These are phyloP conservation scores for Myiothlypis coronata DNA, from an alignment of 2,797 vertebrate genomes.

Conservation along the genomic window DNA sequence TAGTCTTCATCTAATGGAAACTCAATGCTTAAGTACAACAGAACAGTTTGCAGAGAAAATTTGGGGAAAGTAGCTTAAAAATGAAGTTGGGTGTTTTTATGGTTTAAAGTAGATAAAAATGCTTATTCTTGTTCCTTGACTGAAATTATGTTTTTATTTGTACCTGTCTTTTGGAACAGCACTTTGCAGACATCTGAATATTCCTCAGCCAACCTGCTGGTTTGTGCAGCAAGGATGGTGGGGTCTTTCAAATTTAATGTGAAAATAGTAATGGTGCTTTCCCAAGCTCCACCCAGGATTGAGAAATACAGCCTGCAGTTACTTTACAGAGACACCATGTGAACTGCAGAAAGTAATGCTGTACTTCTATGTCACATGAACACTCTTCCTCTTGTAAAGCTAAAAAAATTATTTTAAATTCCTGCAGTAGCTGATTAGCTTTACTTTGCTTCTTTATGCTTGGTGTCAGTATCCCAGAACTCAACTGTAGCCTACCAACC, in stretches of 20 bases:
- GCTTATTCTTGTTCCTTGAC: not conserved
- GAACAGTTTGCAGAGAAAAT: not conserved
- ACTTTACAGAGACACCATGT: slow-evolving; percentile 35
- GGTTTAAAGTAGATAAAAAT: not conserved
- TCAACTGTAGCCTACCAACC: not conserved
- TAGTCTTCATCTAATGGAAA: not conserved
- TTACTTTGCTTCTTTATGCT: not conserved
- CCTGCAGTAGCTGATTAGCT: not conserved
- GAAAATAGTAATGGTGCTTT: slow-evolving; percentile 40
- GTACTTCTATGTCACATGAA: slow-evolving; percentile 42
- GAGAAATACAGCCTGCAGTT: slow-evolving; percentile 11
- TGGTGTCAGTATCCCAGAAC: not conserved
- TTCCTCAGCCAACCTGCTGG: not conserved
- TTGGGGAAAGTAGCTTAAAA: not conserved
- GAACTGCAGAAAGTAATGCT: slow-evolving; percentile 14
- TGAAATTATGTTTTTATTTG: not conserved
- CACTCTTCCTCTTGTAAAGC: slow-evolving; percentile 43
- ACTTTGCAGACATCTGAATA: not conserved
- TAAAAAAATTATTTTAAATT: not conserved
- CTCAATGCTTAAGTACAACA: not conserved
- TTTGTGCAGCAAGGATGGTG: not conserved
- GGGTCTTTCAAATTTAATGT: not conserved
- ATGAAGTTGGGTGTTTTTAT: rapidly evolving
- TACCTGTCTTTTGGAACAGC: not conserved
- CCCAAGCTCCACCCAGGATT: slow-evolving; percentile 38